Evolutionary conservation across 64 coral and sea anemone genomes (phyloP).

Genomic region (Anthopleura sola): DNA sequence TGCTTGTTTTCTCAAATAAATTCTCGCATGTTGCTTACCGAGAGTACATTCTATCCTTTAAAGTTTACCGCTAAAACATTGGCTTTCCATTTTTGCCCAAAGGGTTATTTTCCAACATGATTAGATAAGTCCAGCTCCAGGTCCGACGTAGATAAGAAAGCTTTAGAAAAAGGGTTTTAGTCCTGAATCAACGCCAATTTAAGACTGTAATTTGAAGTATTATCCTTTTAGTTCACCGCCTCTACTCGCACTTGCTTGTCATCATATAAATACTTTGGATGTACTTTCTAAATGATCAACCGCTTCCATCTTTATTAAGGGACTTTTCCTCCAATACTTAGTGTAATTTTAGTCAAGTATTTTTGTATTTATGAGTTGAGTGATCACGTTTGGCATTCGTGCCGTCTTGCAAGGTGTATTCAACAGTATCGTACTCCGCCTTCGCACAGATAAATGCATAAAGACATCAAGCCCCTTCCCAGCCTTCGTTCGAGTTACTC

Average conservation of each 20-base stretch:
- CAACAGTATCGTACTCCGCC: not conserved
- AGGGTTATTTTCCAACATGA: slow-evolving; percentile 9
- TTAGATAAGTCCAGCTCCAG: slow-evolving; percentile 20
- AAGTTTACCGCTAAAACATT: slow-evolving; percentile 34
- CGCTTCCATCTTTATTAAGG: not conserved
- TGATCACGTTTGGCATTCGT: not conserved
- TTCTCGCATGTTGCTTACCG: not conserved
- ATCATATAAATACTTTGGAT: not conserved
- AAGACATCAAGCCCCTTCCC: not conserved
- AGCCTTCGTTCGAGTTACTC: not conserved
- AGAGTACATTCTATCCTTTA: not conserved
- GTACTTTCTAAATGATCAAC: not conserved
- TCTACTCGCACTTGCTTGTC: not conserved
- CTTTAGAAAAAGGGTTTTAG: not conserved
- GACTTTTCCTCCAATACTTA: not conserved
- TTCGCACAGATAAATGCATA: not conserved
- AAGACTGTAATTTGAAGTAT: not conserved
- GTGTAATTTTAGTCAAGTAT: not conserved
- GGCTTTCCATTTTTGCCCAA: not conserved
- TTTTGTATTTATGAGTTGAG: not conserved
- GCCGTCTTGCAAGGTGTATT: not conserved
- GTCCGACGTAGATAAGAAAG: slow-evolving; percentile 2
- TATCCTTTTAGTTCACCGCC: slow-evolving; percentile 21
- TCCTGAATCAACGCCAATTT: slow-evolving; percentile 12
- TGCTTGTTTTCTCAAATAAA: not conserved